Percentiles rank a stretch among this genome's conserved stretches.
phyloP scores from a whole-genome alignment of 2,113 vertebrate genomes.

The Scophthalmus maximus region DNA sequence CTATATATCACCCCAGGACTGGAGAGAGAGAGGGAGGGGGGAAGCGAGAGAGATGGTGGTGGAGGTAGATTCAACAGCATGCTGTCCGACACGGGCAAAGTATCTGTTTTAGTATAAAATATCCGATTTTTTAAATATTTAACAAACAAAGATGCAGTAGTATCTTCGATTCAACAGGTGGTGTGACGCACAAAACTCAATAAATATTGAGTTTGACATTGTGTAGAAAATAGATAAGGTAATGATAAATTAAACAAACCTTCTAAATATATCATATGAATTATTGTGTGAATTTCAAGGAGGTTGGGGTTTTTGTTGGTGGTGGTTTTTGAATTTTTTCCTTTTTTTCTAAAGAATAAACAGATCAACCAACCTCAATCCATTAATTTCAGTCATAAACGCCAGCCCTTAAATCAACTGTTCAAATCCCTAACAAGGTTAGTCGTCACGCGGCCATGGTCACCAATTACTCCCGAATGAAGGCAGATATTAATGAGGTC shows the following conservation, averaged over 20 bases:
- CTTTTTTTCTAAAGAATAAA: neutral
- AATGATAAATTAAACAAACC: neutral
- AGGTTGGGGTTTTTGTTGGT: neutral
- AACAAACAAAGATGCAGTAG: too few species aligned
- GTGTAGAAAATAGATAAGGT: neutral
- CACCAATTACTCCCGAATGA: constrained; percentile 60
- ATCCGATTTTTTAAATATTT: neutral
- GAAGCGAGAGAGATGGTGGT: constrained; percentile 17
- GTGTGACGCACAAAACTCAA: neutral
- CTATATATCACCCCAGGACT: constrained; percentile 76
- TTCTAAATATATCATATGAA: neutral
- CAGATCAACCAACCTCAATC: constrained; percentile 8
- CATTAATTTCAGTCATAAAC: constrained; percentile 33
- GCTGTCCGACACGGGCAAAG: constrained; percentile 3
- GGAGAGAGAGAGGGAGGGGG: constrained; percentile 26
- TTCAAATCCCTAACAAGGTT: constrained; percentile 65
- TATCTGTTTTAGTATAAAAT: neutral
- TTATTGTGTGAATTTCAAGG: neutral
- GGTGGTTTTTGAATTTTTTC: too few species aligned
- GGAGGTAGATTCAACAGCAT: constrained; percentile 26
- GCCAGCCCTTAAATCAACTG: constrained; percentile 50
- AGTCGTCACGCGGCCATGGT: constrained; percentile 59
- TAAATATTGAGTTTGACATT: neutral
- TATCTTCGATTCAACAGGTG: neutral
- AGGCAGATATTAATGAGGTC: constrained; percentile 73